Evolutionary conservation across 2,888 invertebrate genomes (phyloP), one percentile per base, ranked within the genome.

Genomic region (Drosophila kokeensis): DNA sequence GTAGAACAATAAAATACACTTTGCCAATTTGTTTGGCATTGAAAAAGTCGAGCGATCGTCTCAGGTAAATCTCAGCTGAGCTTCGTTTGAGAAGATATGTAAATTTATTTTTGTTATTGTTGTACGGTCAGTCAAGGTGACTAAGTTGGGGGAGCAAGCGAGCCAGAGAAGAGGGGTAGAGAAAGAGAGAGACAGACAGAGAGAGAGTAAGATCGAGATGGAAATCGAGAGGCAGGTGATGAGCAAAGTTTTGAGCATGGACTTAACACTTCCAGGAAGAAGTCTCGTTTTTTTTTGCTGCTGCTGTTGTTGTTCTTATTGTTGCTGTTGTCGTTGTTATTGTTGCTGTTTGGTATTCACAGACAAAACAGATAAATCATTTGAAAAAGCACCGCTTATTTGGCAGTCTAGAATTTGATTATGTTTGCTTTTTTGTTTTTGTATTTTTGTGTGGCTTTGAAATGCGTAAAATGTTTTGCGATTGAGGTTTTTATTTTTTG

Each of bases 111-210:
- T 48, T 83, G 81, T 63, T 74, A 50, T 65, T 59, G 65, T 48
- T 83, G 81, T 73, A 68, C 80, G 86, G 88, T 89, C 83, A 89
- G 88, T 87, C 83, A 89, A 83, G 85, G 83, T 84, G 88, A 83
- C 61, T 71, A 62, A 67, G 78, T 62, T 67, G 48, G 40, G 48
- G 36, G 55, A 69, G 75, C 40, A 24, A 55, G n/a, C 36, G 55
- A 48, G 40, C 60, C 24, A 27, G 30, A 64, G 32, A 18, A 42
- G 54, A 81, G 69, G 60, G 69, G 69, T 65, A 50, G 65, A 68
- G 67, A 15, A 2, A 30, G 11, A 52, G 30, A 13, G 42, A 52
- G 52, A 60, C 45, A 67, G 73, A 42, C 18, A 45, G 15, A 34
- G 49, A 49, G 8, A 50, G 18, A 50, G 29, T 1, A 11, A 30